These are phyloP conservation scores for Pseudococcus viburni DNA, from an alignment of 2,888 invertebrate species.

Conservation along the genomic window DNA sequence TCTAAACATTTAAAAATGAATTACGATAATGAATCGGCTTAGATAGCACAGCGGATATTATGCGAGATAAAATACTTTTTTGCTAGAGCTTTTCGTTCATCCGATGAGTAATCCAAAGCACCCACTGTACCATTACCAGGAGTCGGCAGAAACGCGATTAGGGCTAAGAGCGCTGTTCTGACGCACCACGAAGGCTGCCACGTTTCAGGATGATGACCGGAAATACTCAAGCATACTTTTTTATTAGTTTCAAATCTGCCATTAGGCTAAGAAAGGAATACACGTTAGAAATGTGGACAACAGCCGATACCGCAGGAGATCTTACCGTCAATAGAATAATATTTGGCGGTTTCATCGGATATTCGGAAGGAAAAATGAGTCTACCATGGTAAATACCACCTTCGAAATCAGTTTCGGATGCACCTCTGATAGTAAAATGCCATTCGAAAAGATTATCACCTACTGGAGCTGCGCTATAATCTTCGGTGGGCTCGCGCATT, in stretches of 20 bases:
- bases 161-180: constrained; percentile 89
- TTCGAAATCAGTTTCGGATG: constrained; percentile 89
- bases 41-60: not conserved
- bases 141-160: constrained; percentile 96
- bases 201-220: constrained; percentile 96
- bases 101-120: constrained; percentile 88
- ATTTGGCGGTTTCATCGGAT: constrained; percentile 98
- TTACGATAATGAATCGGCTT: not conserved
- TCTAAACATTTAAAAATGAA: constrained; percentile 70
- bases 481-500: constrained; percentile 87
- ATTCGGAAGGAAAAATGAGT: constrained; percentile 91
- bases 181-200: constrained; percentile 99
- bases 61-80: constrained; percentile 76
- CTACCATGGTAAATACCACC: constrained; percentile 93
- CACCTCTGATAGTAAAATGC: constrained; percentile 96
- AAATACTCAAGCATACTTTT: constrained; percentile 95
- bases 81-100: constrained; percentile 85
- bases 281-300: not conserved
- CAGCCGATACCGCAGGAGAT: constrained; percentile 63
- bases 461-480: constrained; percentile 89
- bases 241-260: constrained; percentile 94
- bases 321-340: constrained; percentile 90
- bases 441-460: constrained; percentile 97
- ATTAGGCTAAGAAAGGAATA: constrained; percentile 79
- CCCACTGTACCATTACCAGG: constrained; percentile 92